Base-by-base conservation (phyloP, 2,888 invertebrate species). In the Chalcis sispes region DNA sequence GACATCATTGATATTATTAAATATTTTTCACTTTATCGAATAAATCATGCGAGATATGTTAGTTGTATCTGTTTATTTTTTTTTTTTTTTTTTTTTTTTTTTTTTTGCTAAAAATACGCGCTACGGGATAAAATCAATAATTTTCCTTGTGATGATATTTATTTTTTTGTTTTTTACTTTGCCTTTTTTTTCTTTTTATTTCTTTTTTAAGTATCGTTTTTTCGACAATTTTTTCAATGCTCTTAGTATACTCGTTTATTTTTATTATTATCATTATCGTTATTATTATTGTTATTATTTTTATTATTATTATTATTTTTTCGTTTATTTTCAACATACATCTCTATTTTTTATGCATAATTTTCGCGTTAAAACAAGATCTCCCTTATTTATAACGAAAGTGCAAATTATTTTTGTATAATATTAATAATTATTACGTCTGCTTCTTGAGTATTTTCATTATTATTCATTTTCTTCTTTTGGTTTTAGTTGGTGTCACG, bases 1-100 rank as follows among this genome's bases (percentile, higher is more conserved):
- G 15, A 32, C 20, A 58, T 20, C 58, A 66, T 46, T 32, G 15
- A 13, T 65, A 65, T 50, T 40, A 42, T 52, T 42, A 40, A 15
- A 52, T 20, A 50, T 54, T 67, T 42, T 48, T 8, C 20, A 67
- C 64, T 67, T 52, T 65, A 66, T 71, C 36, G 70, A 65, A 46
- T 65, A 71, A 75, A 66, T 66, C 65, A 70, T 75, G 65, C 25
- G 56, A 75, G 70, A 75, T 75, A 66, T 71, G 65, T 75, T 69
- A 72, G 72, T 65, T 61, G 32, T 59, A 2, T 42, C 2, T 42
- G 4, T 36, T 36, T 36, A 7, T 4, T 36, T 36, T 36, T 36
- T 36, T 36, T 13, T 42, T 4, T 42, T 36, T 36, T 36, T 36
- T 36, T 4, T 36, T 36, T 36, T 36, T 36, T 36, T 4, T 36